phyloP scores from a whole-genome alignment of 2,797 vertebrate genomes.

The Capromys pilorides region DNA sequence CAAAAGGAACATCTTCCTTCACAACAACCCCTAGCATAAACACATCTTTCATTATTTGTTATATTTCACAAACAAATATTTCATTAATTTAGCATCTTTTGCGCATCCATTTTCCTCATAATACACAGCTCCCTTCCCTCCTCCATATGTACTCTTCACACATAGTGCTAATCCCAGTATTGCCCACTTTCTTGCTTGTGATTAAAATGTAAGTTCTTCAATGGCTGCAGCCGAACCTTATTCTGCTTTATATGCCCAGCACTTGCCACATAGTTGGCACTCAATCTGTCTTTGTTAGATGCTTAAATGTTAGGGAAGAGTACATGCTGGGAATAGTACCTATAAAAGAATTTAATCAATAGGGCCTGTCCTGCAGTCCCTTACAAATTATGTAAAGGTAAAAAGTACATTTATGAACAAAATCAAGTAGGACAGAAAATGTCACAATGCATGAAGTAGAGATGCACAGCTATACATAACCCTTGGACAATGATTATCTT shows the following conservation, averaged over 20 bases:
- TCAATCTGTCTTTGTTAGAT: constrained; percentile 14
- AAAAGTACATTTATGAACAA: not conserved
- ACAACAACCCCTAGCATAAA: not conserved
- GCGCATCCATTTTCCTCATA: not conserved
- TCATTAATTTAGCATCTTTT: constrained; percentile 13
- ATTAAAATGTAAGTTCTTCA: not conserved
- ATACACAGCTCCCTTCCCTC: not conserved
- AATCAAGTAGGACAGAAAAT: not conserved
- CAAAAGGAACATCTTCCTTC: not conserved
- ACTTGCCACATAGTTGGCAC: not conserved
- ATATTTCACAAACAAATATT: not conserved
- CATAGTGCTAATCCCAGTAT: not conserved
- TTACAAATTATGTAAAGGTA: not conserved
- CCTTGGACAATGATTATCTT: not conserved
- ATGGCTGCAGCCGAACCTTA: not conserved
- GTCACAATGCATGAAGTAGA: not conserved
- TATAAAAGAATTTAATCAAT: not conserved
- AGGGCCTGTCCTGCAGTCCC: not conserved
- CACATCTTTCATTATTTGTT: not conserved
- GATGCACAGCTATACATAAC: not conserved
- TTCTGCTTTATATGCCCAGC: constrained; percentile 28
- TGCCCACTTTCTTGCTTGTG: not conserved
- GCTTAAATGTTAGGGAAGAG: not conserved
- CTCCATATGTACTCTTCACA: not conserved
- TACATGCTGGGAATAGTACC: not conserved